Percentiles rank a stretch among this genome's conserved stretches.
Evolutionary conservation across 2,888 invertebrate species (phyloP).

Genomic region (Drosophila nr. perissopoda): DNA sequence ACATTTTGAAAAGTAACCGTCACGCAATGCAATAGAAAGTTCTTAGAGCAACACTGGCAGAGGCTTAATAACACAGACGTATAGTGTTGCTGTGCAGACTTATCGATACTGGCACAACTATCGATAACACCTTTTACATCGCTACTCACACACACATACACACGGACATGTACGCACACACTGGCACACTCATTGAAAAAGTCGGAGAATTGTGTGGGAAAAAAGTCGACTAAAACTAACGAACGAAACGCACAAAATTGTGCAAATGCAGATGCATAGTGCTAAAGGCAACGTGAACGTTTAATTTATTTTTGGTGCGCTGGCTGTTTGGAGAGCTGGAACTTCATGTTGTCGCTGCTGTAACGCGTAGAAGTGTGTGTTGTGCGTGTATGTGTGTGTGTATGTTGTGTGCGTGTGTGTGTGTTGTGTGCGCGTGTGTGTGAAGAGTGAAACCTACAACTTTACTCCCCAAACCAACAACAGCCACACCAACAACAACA

Average conservation of each 20-base stretch:
- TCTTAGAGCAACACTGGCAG: conserved; percentile 18
- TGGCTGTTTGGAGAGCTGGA: conserved; percentile 49
- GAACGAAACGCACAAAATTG: conserved; percentile 57
- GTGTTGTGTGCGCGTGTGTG: conserved; percentile 50
- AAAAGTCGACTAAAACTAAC: conserved; percentile 60
- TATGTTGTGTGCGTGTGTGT: conserved; percentile 42
- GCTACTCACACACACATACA: conserved; percentile 46
- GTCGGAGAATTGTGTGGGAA: conserved; percentile 69
- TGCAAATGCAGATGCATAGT: conserved; percentile 60
- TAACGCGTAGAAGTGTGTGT: conserved; percentile 42
- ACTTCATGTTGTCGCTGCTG: conserved; percentile 58
- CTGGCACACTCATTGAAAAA: conserved; percentile 73
- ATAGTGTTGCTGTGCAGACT: not conserved
- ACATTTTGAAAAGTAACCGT: conserved; percentile 44
- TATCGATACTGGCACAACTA: conserved; percentile 28
- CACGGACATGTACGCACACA: conserved; percentile 45
- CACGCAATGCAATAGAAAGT: not conserved
- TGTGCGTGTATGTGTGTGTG: conserved; percentile 37
- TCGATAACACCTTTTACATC: conserved; percentile 43
- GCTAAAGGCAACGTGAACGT: conserved; percentile 57
- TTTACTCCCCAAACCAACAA: conserved; percentile 70
- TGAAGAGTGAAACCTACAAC: conserved; percentile 75
- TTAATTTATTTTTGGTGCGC: conserved; percentile 48
- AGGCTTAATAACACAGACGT: conserved; percentile 16
- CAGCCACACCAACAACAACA: conserved; percentile 63